Base-by-base conservation (phyloP, 1,140 invertebrate species). In the Rhopalosiphum maidis region DNA sequence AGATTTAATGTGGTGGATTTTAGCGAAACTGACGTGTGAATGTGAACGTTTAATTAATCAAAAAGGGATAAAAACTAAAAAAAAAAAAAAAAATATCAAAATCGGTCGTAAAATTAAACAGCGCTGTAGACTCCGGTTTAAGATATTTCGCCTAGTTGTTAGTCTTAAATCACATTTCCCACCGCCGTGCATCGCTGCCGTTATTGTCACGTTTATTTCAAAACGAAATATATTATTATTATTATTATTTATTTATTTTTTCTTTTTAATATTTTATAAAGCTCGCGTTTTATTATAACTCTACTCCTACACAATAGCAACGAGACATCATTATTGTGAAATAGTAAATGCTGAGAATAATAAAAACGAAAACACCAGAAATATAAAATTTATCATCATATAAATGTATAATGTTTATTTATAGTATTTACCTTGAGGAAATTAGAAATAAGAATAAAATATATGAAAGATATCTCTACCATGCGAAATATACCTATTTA, bases 181-280 rank as follows among this genome's bases (percentile, higher is more conserved):
- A 25, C 2, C 4, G 9, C 18, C 21, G 11, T 23, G 30, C 30
- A 11, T 46, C 30, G 41, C 43, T 3, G 22, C 18, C 15, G 41
- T 86, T 46, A 46, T 89, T 89, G 46, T 89, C 87, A 48, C 43
- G 83, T 85, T 41, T 43, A 41, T 85, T 85, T 85, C 37, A 51
- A 87, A 87, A 87, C 6, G 85, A 46, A 30, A 51, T 37, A 4
- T 54, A 18, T 89, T 88, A 51, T 51, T 48, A 83, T 37, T n/a
- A 86, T 86, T 86, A 15, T 48, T 86, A 48, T 41, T 41, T 41
- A 41, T 41, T 41, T 37, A 37, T 37, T 46, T 88, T 88, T 35
- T 87, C 35, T 55, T 54, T 51, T 18, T 9, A 35, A 35, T 87
- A 46, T 48, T 87, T 87, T 87, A 48, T 87, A 30, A 87, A 87